Conservation (phyloP, 2,888 invertebrate genomes). For the Willowsia nigromaculata region DNA sequence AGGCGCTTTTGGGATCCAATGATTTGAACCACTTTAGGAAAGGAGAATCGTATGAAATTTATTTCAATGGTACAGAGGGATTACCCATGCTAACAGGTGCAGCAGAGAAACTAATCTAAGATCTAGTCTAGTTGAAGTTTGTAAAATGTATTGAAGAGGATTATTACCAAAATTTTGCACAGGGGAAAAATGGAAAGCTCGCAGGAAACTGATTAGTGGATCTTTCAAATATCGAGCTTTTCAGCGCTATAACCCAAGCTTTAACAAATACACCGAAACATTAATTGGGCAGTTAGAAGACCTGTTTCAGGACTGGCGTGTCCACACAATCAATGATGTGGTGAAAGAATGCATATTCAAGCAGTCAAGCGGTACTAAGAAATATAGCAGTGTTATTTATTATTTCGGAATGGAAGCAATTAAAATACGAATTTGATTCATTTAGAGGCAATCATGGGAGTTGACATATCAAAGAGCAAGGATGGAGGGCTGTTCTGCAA, state of each 20-base stretch:
- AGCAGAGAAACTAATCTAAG: no score
- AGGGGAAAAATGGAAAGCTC: slow-evolving; percentile 37
- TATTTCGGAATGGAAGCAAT: neutral
- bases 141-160: neutral
- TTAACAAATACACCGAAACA: slow-evolving; percentile 24
- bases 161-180: no score
- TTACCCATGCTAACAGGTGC: slow-evolving; percentile 31
- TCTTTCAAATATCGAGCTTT: slow-evolving; percentile 40
- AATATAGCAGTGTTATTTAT: neutral
- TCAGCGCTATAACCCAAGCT: slow-evolving; percentile 24
- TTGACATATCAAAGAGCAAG: slow-evolving; percentile 28
- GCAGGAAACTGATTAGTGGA: slow-evolving; percentile 16
- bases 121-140: neutral
- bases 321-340: slow-evolving; percentile 2
- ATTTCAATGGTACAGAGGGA: slow-evolving; percentile 34
- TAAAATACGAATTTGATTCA: neutral
- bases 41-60: slow-evolving; percentile 39
- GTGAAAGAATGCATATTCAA: slow-evolving; percentile 41
- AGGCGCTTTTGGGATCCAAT: slow-evolving; percentile 38
- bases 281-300: neutral
- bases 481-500: slow-evolving; percentile 4
- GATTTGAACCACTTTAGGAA: slow-evolving; percentile 39
- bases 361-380: slow-evolving; percentile 35
- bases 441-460: slow-evolving; percentile 41
- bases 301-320: neutral